Conservation (phyloP, 2,888 invertebrate genomes). For the Drosophila anomalipes region DNA sequence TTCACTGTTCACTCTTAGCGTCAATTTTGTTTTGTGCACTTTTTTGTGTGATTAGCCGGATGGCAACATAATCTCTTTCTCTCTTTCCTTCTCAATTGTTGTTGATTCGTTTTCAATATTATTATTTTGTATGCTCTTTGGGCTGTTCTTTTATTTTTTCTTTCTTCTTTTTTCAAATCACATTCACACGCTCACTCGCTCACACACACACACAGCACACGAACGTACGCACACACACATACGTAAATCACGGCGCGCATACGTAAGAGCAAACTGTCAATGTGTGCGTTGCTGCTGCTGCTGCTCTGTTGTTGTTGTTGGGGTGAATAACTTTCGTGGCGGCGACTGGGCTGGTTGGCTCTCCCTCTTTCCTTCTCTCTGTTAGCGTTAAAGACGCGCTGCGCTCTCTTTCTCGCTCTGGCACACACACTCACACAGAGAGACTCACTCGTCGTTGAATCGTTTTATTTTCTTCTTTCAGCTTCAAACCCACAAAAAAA, state of each 20-base stretch:
- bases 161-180: slow-evolving; percentile 51
- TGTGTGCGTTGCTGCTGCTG: slow-evolving; percentile 47
- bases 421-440: slow-evolving; percentile 30
- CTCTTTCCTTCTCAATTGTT: slow-evolving; percentile 53
- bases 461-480: slow-evolving; percentile 58
- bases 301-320: slow-evolving; percentile 68
- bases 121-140: slow-evolving; percentile 74
- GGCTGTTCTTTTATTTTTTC: slow-evolving; percentile 56
- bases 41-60: slow-evolving; percentile 66
- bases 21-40: slow-evolving; percentile 74
- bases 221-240: slow-evolving; percentile 22
- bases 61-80: slow-evolving; percentile 47
- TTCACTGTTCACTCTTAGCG: slow-evolving; percentile 53
- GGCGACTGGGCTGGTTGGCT: slow-evolving; percentile 72
- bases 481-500: slow-evolving; percentile 46
- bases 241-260: slow-evolving; percentile 54
- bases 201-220: slow-evolving; percentile 23
- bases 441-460: slow-evolving; percentile 41
- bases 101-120: slow-evolving; percentile 77
- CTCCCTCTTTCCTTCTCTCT: slow-evolving; percentile 66
- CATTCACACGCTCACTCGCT: slow-evolving; percentile 46
- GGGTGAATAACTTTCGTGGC: slow-evolving; percentile 81
- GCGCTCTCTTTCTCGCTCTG: slow-evolving; percentile 50
- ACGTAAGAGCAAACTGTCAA: slow-evolving; percentile 67
- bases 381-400: slow-evolving; percentile 46